A percentile compares a stretch with the other conserved stretches of the same genome.
phyloP scores from a whole-genome alignment of 1,140 invertebrate species.

The Halesus radiatus region DNA sequence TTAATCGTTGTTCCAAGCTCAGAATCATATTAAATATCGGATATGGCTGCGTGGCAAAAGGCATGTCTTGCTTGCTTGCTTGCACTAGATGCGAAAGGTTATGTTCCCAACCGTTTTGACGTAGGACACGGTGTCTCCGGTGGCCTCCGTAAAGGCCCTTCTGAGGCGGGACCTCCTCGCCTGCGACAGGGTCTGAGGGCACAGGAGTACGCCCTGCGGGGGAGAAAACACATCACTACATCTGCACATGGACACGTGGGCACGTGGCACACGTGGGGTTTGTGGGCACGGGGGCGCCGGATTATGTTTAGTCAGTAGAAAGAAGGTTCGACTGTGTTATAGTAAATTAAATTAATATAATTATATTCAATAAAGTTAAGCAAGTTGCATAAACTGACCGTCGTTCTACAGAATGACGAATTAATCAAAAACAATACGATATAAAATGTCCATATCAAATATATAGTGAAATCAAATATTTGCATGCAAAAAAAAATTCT shows the following conservation, averaged over 20 bases:
- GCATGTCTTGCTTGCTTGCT: conserved; percentile 19
- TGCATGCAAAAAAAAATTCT: no score
- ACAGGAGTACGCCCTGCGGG: conserved; percentile 86
- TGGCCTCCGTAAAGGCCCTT: conserved; percentile 89
- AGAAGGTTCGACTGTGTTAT: no score
- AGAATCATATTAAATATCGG: not conserved
- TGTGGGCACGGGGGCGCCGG: no score
- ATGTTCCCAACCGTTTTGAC: conserved; percentile 83
- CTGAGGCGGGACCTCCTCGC: conserved; percentile 84
- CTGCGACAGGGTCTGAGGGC: conserved; percentile 89
- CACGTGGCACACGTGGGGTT: no score
- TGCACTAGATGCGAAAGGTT: conserved; percentile 32
- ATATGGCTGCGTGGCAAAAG: conserved; percentile 30
- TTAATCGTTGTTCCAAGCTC: not conserved
- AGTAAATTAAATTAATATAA: no score
- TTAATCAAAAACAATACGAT: no score
- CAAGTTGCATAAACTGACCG: no score
- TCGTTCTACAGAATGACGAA: no score
- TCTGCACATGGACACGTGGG: not conserved
- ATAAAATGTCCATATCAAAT: no score
- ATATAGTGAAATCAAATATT: no score
- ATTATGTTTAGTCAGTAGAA: no score
- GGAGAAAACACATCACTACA: conserved; percentile 61
- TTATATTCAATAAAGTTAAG: no score
- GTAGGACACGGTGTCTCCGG: conserved; percentile 88